Base-by-base conservation (phyloP, 2,888 invertebrate species). In the Leptothorax acervorum region DNA sequence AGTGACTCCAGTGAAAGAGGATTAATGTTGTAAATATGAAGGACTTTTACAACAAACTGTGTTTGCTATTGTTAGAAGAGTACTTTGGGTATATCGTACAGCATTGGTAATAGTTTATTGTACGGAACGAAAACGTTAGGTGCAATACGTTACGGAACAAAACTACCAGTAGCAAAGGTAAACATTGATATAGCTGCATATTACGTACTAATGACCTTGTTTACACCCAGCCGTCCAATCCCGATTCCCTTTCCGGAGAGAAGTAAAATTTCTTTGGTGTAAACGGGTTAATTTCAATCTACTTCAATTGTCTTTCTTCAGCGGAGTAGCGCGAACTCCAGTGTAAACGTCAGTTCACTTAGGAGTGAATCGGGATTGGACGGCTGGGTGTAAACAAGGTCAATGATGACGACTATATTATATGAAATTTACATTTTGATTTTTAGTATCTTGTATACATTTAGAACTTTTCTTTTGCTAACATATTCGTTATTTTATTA, bases 71-170 rank as follows among this genome's bases (percentile, higher is more conserved):
- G 90, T 95, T 98, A 76, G 95, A 96, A 76, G 97, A 98, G 94
- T 97, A 97, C 94, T 98, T 98, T 94, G 98, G 98, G 28, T 96
- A 97, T 90, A 96, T 97, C 82, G 97, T 98, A 0, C 97, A 97
- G 93, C 93, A 97, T 98, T 8, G 98, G 97, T 0, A 95, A 96
- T 86, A 97, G 96, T 94, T 95, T 98, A 97, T 97, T 92, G 96
- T 96, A 96, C 93, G 97, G 97, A 18, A 95, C 96, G n/a, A 97
- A 97, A 93, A 96, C 97, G 6, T 95, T 98, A 31, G 94, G 95
- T 12, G 95, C 96, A 91, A 97, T 98, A 78, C 95, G 96, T 11
- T 96, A 96, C 89, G 95, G 96, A 62, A 97, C 97, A 0, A 95
- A 96, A 45, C 92, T 97, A 42, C 95, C 96, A 0, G 83, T 96